These are phyloP conservation scores for Lepeophtheirus nordmannii DNA, from an alignment of 2,888 invertebrate species.

Conservation along the genomic window DNA sequence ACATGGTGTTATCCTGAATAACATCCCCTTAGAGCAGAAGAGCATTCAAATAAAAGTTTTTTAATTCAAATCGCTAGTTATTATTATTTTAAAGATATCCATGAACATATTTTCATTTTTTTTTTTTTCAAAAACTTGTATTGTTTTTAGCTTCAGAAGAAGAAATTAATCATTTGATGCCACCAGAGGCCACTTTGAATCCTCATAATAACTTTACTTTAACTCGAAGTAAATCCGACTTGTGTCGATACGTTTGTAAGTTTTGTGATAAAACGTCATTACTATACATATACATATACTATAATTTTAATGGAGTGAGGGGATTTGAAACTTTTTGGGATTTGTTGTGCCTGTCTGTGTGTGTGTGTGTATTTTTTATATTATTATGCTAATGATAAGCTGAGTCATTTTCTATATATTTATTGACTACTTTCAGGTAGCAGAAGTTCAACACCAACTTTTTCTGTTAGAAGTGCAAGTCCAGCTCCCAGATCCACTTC, in stretches of 20 bases:
- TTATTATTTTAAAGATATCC: too few species aligned
- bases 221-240: background rate
- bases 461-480: background rate
- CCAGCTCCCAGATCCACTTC: background rate
- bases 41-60: too few species aligned
- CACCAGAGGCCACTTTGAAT: background rate
- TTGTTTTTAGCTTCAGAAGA: conserved; percentile 11
- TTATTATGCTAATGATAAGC: background rate
- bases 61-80: too few species aligned
- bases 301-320: background rate
- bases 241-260: background rate
- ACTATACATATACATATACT: too few species aligned
- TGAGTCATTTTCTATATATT: background rate
- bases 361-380: background rate
- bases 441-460: conserved; percentile 30
- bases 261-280: background rate
- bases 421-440: conserved; percentile 28
- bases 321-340: background rate
- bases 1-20: too few species aligned
- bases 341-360: background rate
- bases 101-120: too few species aligned
- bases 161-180: background rate
- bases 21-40: too few species aligned
- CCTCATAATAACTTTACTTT: conserved; percentile 20
- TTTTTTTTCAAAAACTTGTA: too few species aligned